Percentiles rank a stretch among this genome's conserved stretches.
Conservation (phyloP, 2,113 vertebrate genomes). For the Equus quagga region DNA sequence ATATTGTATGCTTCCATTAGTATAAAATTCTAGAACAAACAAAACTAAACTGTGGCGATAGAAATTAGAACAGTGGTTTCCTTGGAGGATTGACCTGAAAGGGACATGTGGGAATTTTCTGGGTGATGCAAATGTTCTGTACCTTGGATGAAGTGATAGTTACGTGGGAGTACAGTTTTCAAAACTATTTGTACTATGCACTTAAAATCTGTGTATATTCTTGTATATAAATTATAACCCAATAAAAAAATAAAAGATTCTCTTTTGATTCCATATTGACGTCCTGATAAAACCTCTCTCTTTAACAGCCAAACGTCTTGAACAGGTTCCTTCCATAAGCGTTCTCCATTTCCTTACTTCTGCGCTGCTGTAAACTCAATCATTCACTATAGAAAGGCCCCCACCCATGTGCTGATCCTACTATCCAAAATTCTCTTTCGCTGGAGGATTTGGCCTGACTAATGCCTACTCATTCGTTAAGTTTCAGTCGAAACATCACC, state of each 20-base stretch:
- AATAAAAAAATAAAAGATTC: neutral
- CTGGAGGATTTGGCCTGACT: neutral
- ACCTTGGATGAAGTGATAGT: neutral
- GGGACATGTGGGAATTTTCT: neutral
- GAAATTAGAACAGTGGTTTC: neutral
- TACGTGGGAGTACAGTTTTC: neutral
- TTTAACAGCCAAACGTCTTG: neutral
- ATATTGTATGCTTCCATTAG: neutral
- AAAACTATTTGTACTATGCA: neutral
- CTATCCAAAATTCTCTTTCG: neutral
- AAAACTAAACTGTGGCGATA: neutral
- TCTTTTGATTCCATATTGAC: neutral
- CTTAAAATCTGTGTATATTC: neutral
- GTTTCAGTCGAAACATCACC: neutral
- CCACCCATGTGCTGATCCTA: neutral
- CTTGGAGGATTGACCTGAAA: neutral
- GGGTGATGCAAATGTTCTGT: neutral
- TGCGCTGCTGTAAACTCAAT: neutral
- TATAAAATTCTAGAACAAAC: neutral
- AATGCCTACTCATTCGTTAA: neutral
- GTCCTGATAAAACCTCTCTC: neutral
- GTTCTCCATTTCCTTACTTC: neutral
- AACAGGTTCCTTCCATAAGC: neutral
- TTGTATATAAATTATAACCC: neutral
- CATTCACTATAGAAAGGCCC: neutral